Evolutionary conservation across 53 echinoderm and acorn worm genomes (phyloP), one percentile per base, ranked within the genome.

Genomic region (Pentamera pediparva): DNA sequence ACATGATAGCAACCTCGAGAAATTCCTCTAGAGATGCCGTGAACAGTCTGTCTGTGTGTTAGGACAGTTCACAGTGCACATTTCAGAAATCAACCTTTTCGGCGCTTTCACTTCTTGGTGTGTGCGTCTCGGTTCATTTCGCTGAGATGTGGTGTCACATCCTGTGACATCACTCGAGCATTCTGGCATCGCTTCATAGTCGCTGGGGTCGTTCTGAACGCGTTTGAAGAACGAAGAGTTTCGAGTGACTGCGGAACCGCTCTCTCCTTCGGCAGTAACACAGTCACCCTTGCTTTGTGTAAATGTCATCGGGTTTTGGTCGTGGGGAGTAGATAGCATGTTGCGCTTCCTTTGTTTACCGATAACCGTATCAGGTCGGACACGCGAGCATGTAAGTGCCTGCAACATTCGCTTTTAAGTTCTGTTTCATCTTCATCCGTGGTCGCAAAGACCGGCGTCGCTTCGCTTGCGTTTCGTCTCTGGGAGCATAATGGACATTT

Each of bases 41-140:
- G n/a, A n/a, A n/a, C n/a, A n/a, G n/a, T 31, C 8, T 6, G 17
- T 9, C 62, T 62, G 62, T 62, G 62, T 62, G 62, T 62, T 62
- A 19, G 37, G 62, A 62, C 35, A 62, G 62, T 62, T 62, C 62
- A 62, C 38, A 62, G 62, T 35, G 35, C n/a, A 37, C 19, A 62
- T 35, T 62, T 37, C 38, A 4, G 38, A 15, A 17, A 62, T 37
- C 3, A 62, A 62, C 19, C 62, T 33, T 12, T 8, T 34, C 9
- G 62, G 62, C 24, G 62, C 36, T 62, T 62, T 62, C 17, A 37
- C n/a, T 10, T 35, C 37, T 35, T 22, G 35, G 21, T 62, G 34
- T 37, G 62, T 36, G 37, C 62, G 37, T 62, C 62, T 32, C 21
- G 20, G 19, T 17, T 62, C 62, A 35, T 15, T 19, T 22, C 17